Evolutionary conservation across 2,888 invertebrate genomes (phyloP).

Genomic region (Drosophila histrio): DNA sequence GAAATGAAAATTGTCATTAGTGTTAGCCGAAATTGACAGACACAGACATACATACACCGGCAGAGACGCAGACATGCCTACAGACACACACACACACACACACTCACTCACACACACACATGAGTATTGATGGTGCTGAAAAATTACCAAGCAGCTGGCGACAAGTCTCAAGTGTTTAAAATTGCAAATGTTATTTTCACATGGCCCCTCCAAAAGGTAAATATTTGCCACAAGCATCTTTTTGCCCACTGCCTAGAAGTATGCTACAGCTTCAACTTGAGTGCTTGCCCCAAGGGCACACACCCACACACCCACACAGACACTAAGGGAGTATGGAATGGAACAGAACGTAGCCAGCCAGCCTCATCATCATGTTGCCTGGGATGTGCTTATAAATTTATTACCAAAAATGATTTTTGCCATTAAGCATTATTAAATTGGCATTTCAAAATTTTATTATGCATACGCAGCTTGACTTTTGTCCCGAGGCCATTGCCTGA

Average conservation of each 20-base stretch:
- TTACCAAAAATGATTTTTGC: conserved; percentile 79
- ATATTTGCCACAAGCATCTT: conserved; percentile 67
- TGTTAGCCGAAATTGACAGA: conserved; percentile 54
- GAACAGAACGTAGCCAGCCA: conserved; percentile 12
- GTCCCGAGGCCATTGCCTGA: conserved; percentile 37
- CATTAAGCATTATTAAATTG: conserved; percentile 82
- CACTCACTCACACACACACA: background rate
- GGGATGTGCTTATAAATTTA: conserved; percentile 71
- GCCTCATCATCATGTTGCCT: conserved; percentile 17
- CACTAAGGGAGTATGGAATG: conserved; percentile 4
- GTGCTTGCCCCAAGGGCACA: conserved; percentile 51
- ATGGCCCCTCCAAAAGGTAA: conserved; percentile 67
- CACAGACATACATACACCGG: background rate
- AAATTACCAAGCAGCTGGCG: conserved; percentile 52
- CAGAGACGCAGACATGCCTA: too few relatives aligned
- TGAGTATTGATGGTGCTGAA: conserved; percentile 34
- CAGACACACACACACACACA: background rate
- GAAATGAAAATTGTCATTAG: conserved; percentile 73
- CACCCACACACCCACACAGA: conserved; percentile 22
- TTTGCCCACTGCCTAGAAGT: conserved; percentile 37
- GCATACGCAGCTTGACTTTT: conserved; percentile 64
- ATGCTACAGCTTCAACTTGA: conserved; percentile 47
- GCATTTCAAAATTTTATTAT: conserved; percentile 72
- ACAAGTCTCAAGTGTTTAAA: conserved; percentile 77
- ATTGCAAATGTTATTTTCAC: conserved; percentile 80